Evolutionary conservation across 2,113 vertebrate genomes (phyloP).

Genomic region (Passer domesticus): DNA sequence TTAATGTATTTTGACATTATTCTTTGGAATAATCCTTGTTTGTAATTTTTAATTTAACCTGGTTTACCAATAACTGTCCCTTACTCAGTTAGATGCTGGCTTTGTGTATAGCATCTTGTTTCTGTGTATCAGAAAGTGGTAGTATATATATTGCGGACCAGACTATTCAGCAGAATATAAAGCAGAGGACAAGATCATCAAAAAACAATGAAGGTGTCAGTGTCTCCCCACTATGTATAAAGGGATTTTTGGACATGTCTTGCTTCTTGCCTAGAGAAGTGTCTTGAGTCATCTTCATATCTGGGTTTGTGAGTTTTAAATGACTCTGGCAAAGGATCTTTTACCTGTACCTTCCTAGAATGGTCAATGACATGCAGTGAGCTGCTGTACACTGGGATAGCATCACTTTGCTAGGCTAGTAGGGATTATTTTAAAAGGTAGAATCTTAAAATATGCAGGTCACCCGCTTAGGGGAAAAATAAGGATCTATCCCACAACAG

Average conservation of each 20-base stretch:
- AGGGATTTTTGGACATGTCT: background rate
- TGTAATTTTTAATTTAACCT: constrained; percentile 1
- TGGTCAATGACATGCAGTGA: background rate
- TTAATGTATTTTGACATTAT: constrained; percentile 24
- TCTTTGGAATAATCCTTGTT: background rate
- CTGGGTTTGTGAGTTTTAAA: background rate
- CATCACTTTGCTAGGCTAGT: background rate
- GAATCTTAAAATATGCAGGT: background rate
- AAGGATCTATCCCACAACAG: background rate
- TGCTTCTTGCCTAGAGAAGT: background rate
- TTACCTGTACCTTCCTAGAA: background rate
- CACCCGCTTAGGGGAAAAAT: background rate
- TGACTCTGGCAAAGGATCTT: background rate
- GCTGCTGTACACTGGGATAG: background rate
- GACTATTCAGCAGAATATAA: background rate
- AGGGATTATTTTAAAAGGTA: background rate
- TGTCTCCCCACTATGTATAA: background rate
- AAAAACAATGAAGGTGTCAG: background rate
- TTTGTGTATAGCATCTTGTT: background rate
- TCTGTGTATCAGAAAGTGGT: background rate
- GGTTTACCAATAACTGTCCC: background rate
- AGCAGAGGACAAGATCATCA: background rate
- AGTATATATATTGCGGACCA: background rate
- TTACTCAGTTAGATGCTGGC: background rate
- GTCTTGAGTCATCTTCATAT: background rate